phyloP scores from a whole-genome alignment of 2,113 vertebrate species.

The Epinephelus lanceolatus region DNA sequence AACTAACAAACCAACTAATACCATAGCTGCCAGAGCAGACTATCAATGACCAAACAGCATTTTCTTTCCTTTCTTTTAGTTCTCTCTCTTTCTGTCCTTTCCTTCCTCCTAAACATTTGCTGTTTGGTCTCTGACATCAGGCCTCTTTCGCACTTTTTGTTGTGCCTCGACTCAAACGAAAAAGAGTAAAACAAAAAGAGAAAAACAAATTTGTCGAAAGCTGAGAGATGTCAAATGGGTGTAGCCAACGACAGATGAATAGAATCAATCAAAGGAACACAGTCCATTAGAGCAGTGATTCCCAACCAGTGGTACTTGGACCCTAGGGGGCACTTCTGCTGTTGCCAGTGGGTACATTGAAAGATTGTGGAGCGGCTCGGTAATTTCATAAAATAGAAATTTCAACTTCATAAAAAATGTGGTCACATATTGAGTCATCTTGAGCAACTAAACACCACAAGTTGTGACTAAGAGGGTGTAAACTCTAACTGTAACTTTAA shows the following conservation, averaged over 20 bases:
- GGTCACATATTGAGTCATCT: conserved; percentile 5
- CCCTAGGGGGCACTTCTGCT: conserved; percentile 8
- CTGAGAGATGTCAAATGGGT: conserved; percentile 5
- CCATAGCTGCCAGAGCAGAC: conserved; percentile 1
- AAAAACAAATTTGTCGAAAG: background rate
- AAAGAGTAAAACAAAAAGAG: background rate
- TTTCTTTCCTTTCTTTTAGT: conserved; percentile 2
- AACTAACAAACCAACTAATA: conserved; percentile 60
- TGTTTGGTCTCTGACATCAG: conserved; percentile 5
- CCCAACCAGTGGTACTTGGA: conserved; percentile 11
- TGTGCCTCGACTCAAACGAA: conserved; percentile 4
- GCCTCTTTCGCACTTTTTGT: background rate
- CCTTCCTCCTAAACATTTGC: conserved; percentile 7
- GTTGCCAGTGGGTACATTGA: background rate
- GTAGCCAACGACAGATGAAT: conserved; percentile 6
- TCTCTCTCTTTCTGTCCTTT: conserved; percentile 1
- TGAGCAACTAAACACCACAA: conserved; percentile 18
- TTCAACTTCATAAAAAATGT: background rate
- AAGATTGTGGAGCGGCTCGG: background rate
- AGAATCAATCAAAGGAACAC: conserved; percentile 36
- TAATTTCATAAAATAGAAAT: conserved; percentile 8
- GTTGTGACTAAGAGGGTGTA: background rate
- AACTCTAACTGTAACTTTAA: background rate
- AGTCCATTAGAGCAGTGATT: conserved; percentile 24
- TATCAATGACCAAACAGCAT: conserved; percentile 19